Percentiles rank a stretch among this genome's conserved stretches.
Conservation (phyloP, 2,888 invertebrate genomes). For the Allolobophora icterica region DNA sequence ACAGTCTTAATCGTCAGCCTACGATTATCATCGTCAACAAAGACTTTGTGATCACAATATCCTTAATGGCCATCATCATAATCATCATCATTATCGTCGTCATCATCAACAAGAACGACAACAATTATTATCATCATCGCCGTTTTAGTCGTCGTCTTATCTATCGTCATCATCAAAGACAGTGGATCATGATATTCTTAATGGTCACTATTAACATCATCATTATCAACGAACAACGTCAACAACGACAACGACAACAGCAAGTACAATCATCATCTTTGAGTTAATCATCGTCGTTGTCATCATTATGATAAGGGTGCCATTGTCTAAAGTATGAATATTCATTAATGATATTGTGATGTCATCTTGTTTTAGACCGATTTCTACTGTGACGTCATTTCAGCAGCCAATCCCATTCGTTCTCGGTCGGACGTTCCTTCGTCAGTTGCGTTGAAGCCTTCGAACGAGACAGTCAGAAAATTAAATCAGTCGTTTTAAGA, state of each 20-base stretch:
- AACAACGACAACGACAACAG: neutral
- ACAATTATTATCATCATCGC: no score
- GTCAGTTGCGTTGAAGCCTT: neutral
- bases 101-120: no score
- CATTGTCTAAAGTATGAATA: neutral
- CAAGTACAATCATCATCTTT: neutral
- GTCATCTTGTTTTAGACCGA: neutral
- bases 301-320: neutral
- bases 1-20: neutral
- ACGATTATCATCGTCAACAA: no score
- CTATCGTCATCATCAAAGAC: neutral
- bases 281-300: neutral
- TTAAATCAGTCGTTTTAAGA: neutral
- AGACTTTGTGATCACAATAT: neutral
- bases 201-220: neutral
- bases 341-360: neutral
- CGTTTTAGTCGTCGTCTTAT: neutral
- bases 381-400: conserved; percentile 3
- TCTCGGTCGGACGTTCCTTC: neutral
- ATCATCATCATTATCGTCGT: no score
- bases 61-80: neutral
- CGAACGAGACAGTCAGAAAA: neutral
- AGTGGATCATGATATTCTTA: neutral
- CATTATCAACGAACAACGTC: neutral
- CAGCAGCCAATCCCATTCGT: neutral